phyloP scores from a whole-genome alignment of 2,797 vertebrate genomes.

The Melanotaenia maccullochi region DNA sequence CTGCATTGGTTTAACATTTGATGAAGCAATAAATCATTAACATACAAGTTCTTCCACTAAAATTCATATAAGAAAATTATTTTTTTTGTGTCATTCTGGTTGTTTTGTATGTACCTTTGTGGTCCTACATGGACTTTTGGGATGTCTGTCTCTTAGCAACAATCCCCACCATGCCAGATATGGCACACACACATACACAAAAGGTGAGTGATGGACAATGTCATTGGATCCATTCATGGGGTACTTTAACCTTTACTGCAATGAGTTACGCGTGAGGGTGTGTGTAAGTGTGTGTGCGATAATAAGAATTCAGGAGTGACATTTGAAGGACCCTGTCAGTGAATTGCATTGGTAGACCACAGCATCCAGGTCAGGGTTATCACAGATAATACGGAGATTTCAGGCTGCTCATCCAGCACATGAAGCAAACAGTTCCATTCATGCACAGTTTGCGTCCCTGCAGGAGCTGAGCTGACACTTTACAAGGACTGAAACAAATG shows the following conservation, averaged over 20 bases:
- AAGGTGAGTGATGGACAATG: slow-evolving; percentile 59
- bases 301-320: slow-evolving; percentile 51
- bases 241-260: slow-evolving; percentile 66
- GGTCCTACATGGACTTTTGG: slow-evolving; percentile 29
- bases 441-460: slow-evolving; percentile 24
- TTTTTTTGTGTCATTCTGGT: too few species aligned
- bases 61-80: too few species aligned
- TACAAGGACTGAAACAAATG: slow-evolving; percentile 28
- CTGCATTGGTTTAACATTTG: too few species aligned
- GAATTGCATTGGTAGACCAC: slow-evolving; percentile 16
- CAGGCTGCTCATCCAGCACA: slow-evolving; percentile 1
- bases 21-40: too few species aligned
- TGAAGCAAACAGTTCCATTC: slow-evolving; percentile 24
- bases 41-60: too few species aligned
- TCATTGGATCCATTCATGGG: slow-evolving; percentile 53
- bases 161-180: slow-evolving; percentile 54
- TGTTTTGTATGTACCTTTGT: too few species aligned
- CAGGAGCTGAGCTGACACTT: slow-evolving; percentile 46
- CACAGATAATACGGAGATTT: slow-evolving; percentile 27
- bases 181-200: slow-evolving; percentile 13
- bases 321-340: slow-evolving; percentile 49
- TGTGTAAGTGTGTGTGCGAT: slow-evolving; percentile 16
- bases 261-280: slow-evolving; percentile 30
- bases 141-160: slow-evolving; percentile 71
- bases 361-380: slow-evolving; percentile 16